Conservation (phyloP, 2,113 vertebrate genomes). For the Notarius lentiginosus region DNA sequence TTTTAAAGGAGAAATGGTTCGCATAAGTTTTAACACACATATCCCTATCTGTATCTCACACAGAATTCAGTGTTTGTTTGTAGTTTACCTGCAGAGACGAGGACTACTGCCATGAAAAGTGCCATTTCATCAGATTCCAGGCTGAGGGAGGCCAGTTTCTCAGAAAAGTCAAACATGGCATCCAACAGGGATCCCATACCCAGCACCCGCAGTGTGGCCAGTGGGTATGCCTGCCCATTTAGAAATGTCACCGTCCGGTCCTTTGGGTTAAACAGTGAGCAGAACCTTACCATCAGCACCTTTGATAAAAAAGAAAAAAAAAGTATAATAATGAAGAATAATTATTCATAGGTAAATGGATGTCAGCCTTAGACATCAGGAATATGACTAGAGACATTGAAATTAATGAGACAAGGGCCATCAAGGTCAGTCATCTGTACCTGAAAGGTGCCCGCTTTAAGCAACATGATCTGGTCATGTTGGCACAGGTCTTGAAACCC, state of each 20-base stretch:
- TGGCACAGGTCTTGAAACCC: constrained; percentile 78
- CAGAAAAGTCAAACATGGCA: constrained; percentile 78
- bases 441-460: constrained; percentile 81
- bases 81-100: constrained; percentile 76
- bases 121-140: constrained; percentile 79
- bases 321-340: neutral
- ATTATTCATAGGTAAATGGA: neutral
- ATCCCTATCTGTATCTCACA: neutral
- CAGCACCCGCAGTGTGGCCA: constrained; percentile 66
- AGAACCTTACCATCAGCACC: constrained; percentile 81
- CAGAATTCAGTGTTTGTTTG: neutral
- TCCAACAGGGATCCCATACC: constrained; percentile 76
- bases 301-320: constrained; percentile 39
- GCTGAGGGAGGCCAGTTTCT: constrained; percentile 70
- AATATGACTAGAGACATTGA: neutral
- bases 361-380: neutral
- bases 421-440: constrained; percentile 53
- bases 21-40: neutral
- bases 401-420: neutral
- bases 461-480: constrained; percentile 79
- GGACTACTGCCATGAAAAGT: constrained; percentile 79
- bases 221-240: constrained; percentile 74
- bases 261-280: constrained; percentile 73
- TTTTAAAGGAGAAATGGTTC: neutral
- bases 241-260: constrained; percentile 74